Percentiles rank a stretch among this genome's conserved stretches.
Evolutionary conservation across 1,140 invertebrate genomes (phyloP).

Genomic region (Drosophila yakuba): DNA sequence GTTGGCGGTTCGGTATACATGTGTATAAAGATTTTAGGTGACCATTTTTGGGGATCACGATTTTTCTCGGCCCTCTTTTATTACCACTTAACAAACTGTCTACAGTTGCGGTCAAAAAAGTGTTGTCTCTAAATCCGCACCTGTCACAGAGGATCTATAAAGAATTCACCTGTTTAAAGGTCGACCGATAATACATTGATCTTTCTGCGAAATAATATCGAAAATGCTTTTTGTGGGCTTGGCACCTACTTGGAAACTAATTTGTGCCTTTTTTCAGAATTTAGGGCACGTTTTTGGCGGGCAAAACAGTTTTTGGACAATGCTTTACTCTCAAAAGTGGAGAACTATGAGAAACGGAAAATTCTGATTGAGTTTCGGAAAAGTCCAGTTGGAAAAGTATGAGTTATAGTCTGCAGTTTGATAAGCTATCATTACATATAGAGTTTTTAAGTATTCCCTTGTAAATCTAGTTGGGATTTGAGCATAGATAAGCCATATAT

Average conservation of each 20-base stretch:
- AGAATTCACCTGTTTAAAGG: constrained; percentile 6
- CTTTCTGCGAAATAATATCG: neutral
- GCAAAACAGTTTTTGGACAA: too few relatives aligned
- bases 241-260: neutral
- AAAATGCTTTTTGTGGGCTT: neutral
- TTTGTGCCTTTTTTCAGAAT: neutral
- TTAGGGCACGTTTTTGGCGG: too few relatives aligned
- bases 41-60: constrained; percentile 39
- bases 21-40: constrained; percentile 8
- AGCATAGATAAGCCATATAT: too few relatives aligned
- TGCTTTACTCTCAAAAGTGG: too few relatives aligned
- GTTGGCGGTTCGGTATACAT: constrained; percentile 4
- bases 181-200: neutral
- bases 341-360: too few relatives aligned
- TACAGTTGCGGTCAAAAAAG: constrained; percentile 3
- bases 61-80: constrained; percentile 27
- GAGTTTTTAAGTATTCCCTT: too few relatives aligned
- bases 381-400: too few relatives aligned
- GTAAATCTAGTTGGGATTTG: too few relatives aligned
- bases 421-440: too few relatives aligned
- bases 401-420: too few relatives aligned
- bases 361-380: too few relatives aligned
- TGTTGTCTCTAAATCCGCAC: constrained; percentile 1
- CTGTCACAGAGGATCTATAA: neutral
- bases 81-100: neutral